Percentiles rank a stretch among this genome's conserved stretches.
phyloP scores from a whole-genome alignment of 1,140 invertebrate species.

The Pemphigus obesinymphae region DNA sequence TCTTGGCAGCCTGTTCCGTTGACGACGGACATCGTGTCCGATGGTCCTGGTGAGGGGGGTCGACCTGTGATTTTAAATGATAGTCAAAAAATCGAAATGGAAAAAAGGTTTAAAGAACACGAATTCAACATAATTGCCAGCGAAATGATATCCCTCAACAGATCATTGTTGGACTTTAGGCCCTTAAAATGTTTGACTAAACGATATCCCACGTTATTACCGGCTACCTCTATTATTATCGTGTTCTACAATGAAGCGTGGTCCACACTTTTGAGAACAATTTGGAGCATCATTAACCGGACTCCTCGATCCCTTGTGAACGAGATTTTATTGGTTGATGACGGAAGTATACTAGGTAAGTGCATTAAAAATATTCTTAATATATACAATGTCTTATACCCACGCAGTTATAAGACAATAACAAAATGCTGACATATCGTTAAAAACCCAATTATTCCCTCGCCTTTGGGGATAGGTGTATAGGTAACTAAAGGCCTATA shows the following conservation, averaged over 20 bases:
- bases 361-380: too few species aligned
- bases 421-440: too few species aligned
- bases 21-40: too few species aligned
- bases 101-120: constrained; percentile 94
- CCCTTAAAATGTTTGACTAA: constrained; percentile 78
- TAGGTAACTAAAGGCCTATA: too few species aligned
- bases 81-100: constrained; percentile 82
- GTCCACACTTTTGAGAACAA: constrained; percentile 88
- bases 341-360: constrained; percentile 85
- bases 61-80: constrained; percentile 79
- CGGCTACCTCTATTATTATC: constrained; percentile 88
- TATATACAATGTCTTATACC: too few species aligned
- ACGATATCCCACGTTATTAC: constrained; percentile 68
- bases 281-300: constrained; percentile 92
- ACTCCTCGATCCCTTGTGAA: constrained; percentile 78
- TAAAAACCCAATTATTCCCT: too few species aligned
- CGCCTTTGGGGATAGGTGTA: too few species aligned
- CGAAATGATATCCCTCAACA: constrained; percentile 94
- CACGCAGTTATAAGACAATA: too few species aligned
- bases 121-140: constrained; percentile 98
- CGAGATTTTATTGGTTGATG: constrained; percentile 93
- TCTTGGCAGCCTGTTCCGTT: too few species aligned
- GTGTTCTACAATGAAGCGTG: constrained; percentile 98
- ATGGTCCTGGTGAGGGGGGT: constrained; percentile 81
- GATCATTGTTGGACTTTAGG: constrained; percentile 89